Evolutionary conservation across 2,797 vertebrate genomes (phyloP).

Genomic region (Acipenser transmontanus): DNA sequence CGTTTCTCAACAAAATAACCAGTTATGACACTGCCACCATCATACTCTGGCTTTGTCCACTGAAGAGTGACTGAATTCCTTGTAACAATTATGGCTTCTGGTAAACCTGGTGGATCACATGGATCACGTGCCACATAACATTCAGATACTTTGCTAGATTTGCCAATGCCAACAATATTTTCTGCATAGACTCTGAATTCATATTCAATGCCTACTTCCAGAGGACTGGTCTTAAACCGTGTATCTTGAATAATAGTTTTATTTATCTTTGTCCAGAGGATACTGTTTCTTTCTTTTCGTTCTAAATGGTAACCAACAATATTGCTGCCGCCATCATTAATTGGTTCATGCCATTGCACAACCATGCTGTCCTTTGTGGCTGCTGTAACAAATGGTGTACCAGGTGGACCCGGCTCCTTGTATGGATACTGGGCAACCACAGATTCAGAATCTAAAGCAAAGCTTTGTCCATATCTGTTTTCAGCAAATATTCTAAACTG

Average conservation of each 20-base stretch:
- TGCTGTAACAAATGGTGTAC: constrained; percentile 83
- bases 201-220: constrained; percentile 94
- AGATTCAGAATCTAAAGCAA: constrained; percentile 79
- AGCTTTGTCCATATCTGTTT: constrained; percentile 93
- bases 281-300: constrained; percentile 96
- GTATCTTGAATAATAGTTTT: constrained; percentile 88
- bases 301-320: constrained; percentile 95
- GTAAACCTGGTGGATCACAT: constrained; percentile 90
- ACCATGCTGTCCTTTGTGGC: constrained; percentile 87
- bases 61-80: constrained; percentile 85
- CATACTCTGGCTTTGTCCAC: constrained; percentile 94
- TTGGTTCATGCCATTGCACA: constrained; percentile 92
- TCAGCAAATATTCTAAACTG: constrained; percentile 97
- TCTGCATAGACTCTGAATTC: constrained; percentile 94
- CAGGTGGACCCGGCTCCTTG: constrained; percentile 92
- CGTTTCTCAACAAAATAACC: constrained; percentile 94
- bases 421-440: constrained; percentile 93
- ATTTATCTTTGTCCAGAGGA: constrained; percentile 93
- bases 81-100: constrained; percentile 83
- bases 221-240: constrained; percentile 79
- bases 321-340: constrained; percentile 84
- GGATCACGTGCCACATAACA: constrained; percentile 87
- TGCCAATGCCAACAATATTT: constrained; percentile 94
- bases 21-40: constrained; percentile 91
- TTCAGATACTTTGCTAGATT: constrained; percentile 92